Evolutionary conservation across 2,113 vertebrate genomes (phyloP), one percentile per base, ranked within the genome.

Genomic region (Eulacestoma nigropectus): DNA sequence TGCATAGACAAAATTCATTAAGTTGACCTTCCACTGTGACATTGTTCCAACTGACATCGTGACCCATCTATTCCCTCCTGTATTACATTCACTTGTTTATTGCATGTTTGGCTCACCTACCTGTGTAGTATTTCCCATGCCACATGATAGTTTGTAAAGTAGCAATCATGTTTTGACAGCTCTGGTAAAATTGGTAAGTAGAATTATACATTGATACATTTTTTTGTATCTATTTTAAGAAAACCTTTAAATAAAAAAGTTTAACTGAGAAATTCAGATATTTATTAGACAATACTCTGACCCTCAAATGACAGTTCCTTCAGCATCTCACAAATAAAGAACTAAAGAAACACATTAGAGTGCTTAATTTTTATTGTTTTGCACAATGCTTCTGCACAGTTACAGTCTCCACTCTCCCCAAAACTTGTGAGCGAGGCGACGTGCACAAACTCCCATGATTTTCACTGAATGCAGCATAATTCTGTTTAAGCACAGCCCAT

Each of bases 401-500:
- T 76, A 30, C 30, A 30, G 22, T 20, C 21, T 37, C 56, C 55
- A 73, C 27, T 12, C 23, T 60, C 46, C 29, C 47, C 52, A 63
- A 37, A 57, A 35, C 11, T 22, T 9, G 26, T 32, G 47, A 64
- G 30, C 0, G 3, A 25, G 33, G 10, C 2, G 13, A 30, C 37
- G 59, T n/a, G 4, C 39, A 27, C 79, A 72, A 72, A 50, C 4
- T 27, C 13, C 14, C 6, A 5, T 1, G 2, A 27, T 27, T 47
- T 57, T 53, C 37, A 46, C 18, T 15, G 30, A n/a, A 49, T 47
- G 35, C 67, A 44, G 49, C 37, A 60, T 17, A 22, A 25, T 20
- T 9, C 5, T 49, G 0, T 41, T 55, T 27, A 30, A 88, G 7
- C 1, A 2, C 13, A 79, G 44, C 14, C 27, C 25, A 8, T 0